Evolutionary conservation across 1,140 invertebrate genomes (phyloP), one percentile per base, ranked within the genome.

Genomic region (Anoplolepis gracilipes): DNA sequence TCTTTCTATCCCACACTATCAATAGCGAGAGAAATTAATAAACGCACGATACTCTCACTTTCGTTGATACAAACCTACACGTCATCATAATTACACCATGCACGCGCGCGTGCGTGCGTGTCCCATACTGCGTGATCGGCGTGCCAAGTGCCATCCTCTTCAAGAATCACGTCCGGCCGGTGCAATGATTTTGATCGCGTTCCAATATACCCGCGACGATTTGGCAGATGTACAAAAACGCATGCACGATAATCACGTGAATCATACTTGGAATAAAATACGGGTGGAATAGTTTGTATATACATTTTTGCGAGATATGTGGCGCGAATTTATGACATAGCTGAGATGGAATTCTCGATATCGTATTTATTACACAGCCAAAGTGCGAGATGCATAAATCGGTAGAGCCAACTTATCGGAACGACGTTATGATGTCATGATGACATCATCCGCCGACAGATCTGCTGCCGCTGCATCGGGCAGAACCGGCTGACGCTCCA

Each of bases 51-150:
- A 88, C 86, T 93, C 86, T 90, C 91, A 75, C 87, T 78, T 67
- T 88, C 89, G 86, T 90, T 91, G 90, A 92, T 92, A 90, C 91
- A 85, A 88, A 92, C 92, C 92, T 91, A 93, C 92, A 92, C 94
- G 93, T 93, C 92, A 88, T 90, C 91, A 88, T 95, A 94, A 95
- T 94, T 93, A 93, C 93, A 86, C 85, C 88, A 89, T 91, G 90
- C 91, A 93, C 92, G 89, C 90, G 93, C 90, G 92, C 91, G 91
- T 91, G 92, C 91, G 91, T 91, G 92, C 91, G 91, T 92, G 92
- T 93, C 90, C 89, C 85, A 92, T 90, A 90, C 88, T 92, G 88
- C 93, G 92, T 94, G 93, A 93, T 93, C 88, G 85, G 92, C 92
- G 90, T 93, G 42, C 82, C 88, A 90, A 92, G 25, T 70, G 13